phyloP scores from a whole-genome alignment of 2,797 vertebrate genomes.

The Discoglossus pictus region DNA sequence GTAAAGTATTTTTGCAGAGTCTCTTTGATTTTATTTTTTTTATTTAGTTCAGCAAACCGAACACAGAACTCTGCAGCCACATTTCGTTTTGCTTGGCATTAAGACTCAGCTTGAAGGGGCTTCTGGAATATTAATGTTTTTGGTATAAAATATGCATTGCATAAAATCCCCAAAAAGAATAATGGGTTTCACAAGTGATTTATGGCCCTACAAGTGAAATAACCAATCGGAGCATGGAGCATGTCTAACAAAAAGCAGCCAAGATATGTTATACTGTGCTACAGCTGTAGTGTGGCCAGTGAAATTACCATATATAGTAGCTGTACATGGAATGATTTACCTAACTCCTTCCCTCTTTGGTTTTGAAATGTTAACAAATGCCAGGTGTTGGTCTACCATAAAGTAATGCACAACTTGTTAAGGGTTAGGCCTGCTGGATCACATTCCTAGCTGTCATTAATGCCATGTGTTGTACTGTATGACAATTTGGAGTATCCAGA shows the following conservation, averaged over 20 bases:
- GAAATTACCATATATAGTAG: slow-evolving; percentile 45
- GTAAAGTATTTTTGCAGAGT: too few species aligned
- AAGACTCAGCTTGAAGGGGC: background rate
- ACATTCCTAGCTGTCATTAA: slow-evolving; percentile 21
- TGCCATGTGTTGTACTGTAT: slow-evolving; percentile 11
- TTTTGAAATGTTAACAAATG: slow-evolving; percentile 46
- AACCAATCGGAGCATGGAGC: slow-evolving; percentile 23
- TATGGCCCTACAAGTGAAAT: slow-evolving; percentile 14
- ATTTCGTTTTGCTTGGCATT: background rate
- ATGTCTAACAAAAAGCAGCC: slow-evolving; percentile 28
- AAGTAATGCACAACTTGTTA: slow-evolving; percentile 12
- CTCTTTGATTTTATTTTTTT: background rate
- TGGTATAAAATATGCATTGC: slow-evolving; percentile 9
- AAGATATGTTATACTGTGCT: slow-evolving; percentile 34
- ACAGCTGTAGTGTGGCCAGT: slow-evolving; percentile 21
- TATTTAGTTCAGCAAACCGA: background rate
- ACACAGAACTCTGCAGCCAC: background rate
- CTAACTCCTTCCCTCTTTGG: slow-evolving; percentile 20
- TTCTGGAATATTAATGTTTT: slow-evolving; percentile 21
- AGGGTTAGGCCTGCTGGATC: background rate
- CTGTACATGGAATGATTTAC: slow-evolving; percentile 38
- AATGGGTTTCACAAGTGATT: slow-evolving; percentile 32
- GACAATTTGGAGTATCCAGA: too few species aligned
- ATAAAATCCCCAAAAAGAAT: slow-evolving; percentile 4
- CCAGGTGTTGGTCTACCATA: slow-evolving; percentile 41